Base-by-base conservation (phyloP, 2,888 invertebrate genomes). In the Machimus atricapillus region DNA sequence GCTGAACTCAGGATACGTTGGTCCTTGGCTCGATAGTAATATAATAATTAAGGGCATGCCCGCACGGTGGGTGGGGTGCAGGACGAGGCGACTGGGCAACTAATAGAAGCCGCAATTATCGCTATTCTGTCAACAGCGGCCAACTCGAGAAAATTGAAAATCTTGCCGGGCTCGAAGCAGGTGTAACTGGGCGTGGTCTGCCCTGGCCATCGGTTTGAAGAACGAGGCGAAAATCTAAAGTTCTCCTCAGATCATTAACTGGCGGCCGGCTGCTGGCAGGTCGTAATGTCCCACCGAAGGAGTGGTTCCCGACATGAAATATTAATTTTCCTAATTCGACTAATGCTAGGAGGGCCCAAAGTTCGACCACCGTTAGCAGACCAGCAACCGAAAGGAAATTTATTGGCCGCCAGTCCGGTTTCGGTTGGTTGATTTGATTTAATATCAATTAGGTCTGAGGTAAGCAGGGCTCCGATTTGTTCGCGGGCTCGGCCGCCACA, bases 321-420 rank as follows among this genome's bases (percentile, higher is more conserved):
- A 87, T 87, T 87, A 87, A 87, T 87, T 86, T 86, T 77, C 81
- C 74, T 85, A 87, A 87, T 86, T 86, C 86, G 76, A 82, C 86
- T 87, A 86, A 81, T 85, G 78, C 43, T 27, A 27, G 46, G 43
- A 43, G 40, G 43, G 19, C 23, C 43, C n/a, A 27, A 78, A 14
- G 37, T 37, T 16, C 37, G 58, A 34, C 58, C 58, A 66, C 12
- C 19, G 82, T 19, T 19, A 82, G 31, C 19, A 58, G 58, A 23
- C 34, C 34, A 37, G 9, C 82, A 34, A 34, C 9, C 82, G 66
- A 66, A 31, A 12, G 37, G 66, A 40, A 82, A 82, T 82, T 82
- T 82, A 82, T 82, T 34, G 52, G 82, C 82, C 58, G 82, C 74
- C 52, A 74, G 46, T 46, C 12, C 46, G 74, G 85, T 74, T 85